Base-by-base conservation (phyloP, 1,140 invertebrate species). In the Orchestia grillus region DNA sequence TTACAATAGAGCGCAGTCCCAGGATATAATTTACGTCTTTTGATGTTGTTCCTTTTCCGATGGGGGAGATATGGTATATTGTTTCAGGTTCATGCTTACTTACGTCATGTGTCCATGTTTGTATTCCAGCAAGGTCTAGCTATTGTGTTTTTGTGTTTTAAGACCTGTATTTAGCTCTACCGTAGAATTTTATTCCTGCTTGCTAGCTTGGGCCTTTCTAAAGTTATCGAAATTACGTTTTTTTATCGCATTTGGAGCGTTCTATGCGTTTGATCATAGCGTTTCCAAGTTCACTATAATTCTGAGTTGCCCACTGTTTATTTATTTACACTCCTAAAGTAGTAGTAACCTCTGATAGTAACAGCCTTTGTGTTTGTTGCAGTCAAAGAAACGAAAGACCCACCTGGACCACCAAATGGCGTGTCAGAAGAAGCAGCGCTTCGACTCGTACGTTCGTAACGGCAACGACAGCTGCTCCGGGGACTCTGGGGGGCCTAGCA, bases 371-470 rank as follows among this genome's bases (percentile, higher is more conserved):
- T 47, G 43, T 47, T 11, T 47, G 43, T 44, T 94, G 43, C 92
- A 94, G 92, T 44, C 45, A 45, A 44, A 45, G 44, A 94, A 94
- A n/a, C 92, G 92, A 11, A 94, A 94, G 44, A 94, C 3, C 43
- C 44, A 40, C 43, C 3, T 40, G 6, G 92, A 94, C 8, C 92
- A 45, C 6, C 43, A 94, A 44, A 44, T 15, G 43, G 36, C 44
- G 44, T 40, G 40, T 15, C 92, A 47, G 41, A 94, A 94, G 92
- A 94, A 94, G 92, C 92, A 40, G 44, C 92, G 92, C 40, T 94
- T 94, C 92, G 92, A 94, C 92, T 45, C 92, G 0, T 94, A 94
- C 92, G 44, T 94, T 40, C 92, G 92, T n/a, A 44, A 47, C 92
- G 40, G 36, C 92, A 40, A 16, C 44, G 92, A 45, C 44, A 94